phyloP scores from a whole-genome alignment of 2,888 invertebrate genomes.

The Limenitis arthemis region DNA sequence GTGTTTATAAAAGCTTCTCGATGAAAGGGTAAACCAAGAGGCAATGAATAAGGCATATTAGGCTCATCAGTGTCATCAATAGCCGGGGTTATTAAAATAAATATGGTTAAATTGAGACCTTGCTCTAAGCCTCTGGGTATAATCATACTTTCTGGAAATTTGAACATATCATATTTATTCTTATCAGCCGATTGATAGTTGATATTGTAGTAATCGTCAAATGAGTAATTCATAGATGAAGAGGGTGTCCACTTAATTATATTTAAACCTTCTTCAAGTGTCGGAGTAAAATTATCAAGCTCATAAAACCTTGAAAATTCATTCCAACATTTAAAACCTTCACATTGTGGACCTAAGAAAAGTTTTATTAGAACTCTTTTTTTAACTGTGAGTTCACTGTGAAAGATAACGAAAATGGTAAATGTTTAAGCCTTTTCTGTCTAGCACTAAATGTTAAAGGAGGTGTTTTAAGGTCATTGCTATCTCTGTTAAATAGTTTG shows the following conservation, averaged over 20 bases:
- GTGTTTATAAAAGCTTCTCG: conserved; percentile 36
- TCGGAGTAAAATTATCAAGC: conserved; percentile 41
- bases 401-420: conserved; percentile 44
- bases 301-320: conserved; percentile 45
- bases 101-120: conserved; percentile 54
- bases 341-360: conserved; percentile 54
- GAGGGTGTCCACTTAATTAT: conserved; percentile 44
- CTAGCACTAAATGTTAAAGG: conserved; percentile 38
- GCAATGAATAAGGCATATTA: conserved; percentile 29
- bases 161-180: conserved; percentile 44
- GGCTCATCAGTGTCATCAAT: conserved; percentile 31
- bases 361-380: conserved; percentile 42
- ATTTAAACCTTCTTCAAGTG: conserved; percentile 44
- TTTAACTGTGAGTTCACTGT: conserved; percentile 38
- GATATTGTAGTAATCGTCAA: conserved; percentile 40
- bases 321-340: conserved; percentile 38
- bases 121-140: conserved; percentile 49
- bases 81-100: conserved; percentile 44
- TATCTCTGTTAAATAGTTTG: conserved; percentile 33
- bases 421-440: conserved; percentile 48
- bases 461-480: conserved; percentile 23
- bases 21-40: conserved; percentile 61
- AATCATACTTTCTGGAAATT: conserved; percentile 51
- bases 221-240: conserved; percentile 37
- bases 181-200: conserved; percentile 27